phyloP scores from a whole-genome alignment of 2,113 vertebrate genomes.

The Oncorhynchus tshawytscha region DNA sequence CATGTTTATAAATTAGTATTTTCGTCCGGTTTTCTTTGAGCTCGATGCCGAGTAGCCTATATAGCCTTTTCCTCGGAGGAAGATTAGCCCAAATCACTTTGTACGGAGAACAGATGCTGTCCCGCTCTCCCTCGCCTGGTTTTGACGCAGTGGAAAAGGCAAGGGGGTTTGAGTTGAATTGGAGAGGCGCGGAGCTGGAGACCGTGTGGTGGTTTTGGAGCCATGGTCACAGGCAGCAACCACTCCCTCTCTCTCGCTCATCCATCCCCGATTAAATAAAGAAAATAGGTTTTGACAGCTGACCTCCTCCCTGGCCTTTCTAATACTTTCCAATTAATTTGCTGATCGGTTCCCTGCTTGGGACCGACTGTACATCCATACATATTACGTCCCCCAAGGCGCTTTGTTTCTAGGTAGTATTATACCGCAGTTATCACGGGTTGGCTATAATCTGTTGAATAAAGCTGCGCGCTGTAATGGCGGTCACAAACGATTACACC shows the following conservation, averaged over 20 bases:
- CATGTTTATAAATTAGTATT: conserved; percentile 63
- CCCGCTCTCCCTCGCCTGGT: conserved; percentile 16
- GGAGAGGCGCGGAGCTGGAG: conserved; percentile 30
- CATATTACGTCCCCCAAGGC: conserved; percentile 54
- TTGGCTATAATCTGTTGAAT: conserved; percentile 50
- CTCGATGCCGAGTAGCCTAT: conserved; percentile 37
- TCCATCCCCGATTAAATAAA: conserved; percentile 51
- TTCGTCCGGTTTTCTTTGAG: conserved; percentile 50
- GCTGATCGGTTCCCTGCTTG: conserved; percentile 60
- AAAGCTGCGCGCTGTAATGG: conserved; percentile 25
- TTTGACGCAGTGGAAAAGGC: conserved; percentile 11
- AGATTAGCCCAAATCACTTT: conserved; percentile 65
- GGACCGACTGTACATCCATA: conserved; percentile 49
- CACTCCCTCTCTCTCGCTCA: conserved; percentile 17
- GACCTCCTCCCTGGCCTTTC: conserved; percentile 64
- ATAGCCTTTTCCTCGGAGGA: conserved; percentile 51
- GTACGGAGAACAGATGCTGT: conserved; percentile 59
- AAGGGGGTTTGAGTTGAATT: conserved; percentile 5
- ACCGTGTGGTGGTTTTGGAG: conserved; percentile 1
- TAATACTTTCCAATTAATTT: conserved; percentile 65
- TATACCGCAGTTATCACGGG: conserved; percentile 39
- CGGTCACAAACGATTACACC: conserved; percentile 27
- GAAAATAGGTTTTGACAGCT: conserved; percentile 71
- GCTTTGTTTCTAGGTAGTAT: conserved; percentile 57
- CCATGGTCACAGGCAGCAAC: conserved; percentile 22